Conservation (phyloP, 2,888 invertebrate species). For the Phlogophora meticulosa region DNA sequence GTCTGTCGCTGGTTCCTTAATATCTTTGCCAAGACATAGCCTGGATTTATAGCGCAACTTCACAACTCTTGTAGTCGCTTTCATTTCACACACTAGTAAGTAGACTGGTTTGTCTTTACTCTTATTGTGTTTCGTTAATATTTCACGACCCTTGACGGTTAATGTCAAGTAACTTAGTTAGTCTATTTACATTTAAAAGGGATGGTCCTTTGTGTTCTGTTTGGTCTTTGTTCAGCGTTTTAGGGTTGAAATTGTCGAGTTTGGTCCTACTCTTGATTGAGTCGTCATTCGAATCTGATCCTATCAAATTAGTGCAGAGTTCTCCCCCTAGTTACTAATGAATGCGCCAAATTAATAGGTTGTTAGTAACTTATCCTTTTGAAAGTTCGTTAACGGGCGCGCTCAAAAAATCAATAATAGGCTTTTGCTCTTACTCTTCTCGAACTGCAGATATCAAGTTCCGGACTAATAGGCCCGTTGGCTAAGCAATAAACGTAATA, state of each 20-base stretch:
- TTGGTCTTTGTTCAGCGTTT: slow-evolving; percentile 59
- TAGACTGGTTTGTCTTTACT: slow-evolving; percentile 74
- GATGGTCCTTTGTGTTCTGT: slow-evolving; percentile 58
- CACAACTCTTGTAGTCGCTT: slow-evolving; percentile 86
- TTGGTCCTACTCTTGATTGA: slow-evolving; percentile 31
- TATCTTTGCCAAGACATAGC: slow-evolving; percentile 68
- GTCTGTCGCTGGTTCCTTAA: slow-evolving; percentile 11
- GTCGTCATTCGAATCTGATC: slow-evolving; percentile 41
- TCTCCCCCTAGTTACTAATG: slow-evolving; percentile 53
- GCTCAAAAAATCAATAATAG: slow-evolving; percentile 32
- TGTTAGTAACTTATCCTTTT: slow-evolving; percentile 57
- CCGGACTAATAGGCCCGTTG: not conserved
- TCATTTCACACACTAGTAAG: slow-evolving; percentile 85
- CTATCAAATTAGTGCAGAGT: slow-evolving; percentile 46
- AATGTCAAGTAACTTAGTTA: slow-evolving; percentile 64
- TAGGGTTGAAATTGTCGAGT: slow-evolving; percentile 34
- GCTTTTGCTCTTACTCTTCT: slow-evolving; percentile 34
- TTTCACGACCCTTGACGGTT: slow-evolving; percentile 59
- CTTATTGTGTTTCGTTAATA: slow-evolving; percentile 72
- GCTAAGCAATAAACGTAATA: not conserved
- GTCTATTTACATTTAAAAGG: slow-evolving; percentile 64
- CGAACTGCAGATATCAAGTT: slow-evolving; percentile 12
- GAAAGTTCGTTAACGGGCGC: slow-evolving; percentile 47
- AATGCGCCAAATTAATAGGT: slow-evolving; percentile 54
- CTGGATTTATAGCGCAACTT: slow-evolving; percentile 85